Base-by-base conservation (phyloP, 2,888 invertebrate genomes). In the Camponotus fellah region DNA sequence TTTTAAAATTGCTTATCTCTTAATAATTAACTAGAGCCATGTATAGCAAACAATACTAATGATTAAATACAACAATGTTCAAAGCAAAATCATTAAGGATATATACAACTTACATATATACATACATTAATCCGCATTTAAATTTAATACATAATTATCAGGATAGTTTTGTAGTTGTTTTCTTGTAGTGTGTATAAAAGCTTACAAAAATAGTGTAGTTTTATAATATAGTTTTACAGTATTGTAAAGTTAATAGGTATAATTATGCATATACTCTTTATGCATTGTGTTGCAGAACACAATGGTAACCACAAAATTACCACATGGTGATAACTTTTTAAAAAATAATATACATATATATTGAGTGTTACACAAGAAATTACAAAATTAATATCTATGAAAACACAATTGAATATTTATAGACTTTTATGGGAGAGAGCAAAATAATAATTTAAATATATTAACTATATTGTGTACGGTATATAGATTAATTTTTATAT, bases 201-300 rank as follows among this genome's bases (percentile, higher is more conserved):
- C 88, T 91, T 93, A 93, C 80, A 92, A 93, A 93, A 93, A 93
- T 93, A 93, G 79, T 46, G 69, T 37, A 79, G 89, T 89, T 91
- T 85, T 53, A 53, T 53, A 86, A 81, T 86, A 60, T 81, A 71
- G 75, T 80, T 66, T 75, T 83, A 84, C 64, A 81, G 43, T 81
- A 85, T 82, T 68, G 26, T 71, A 65, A 64, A n/a, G 66, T 49
- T 75, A 72, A 62, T 65, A 80, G 74, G 58, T 76, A 85, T 77
- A 83, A n/a, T 53, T 53, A 53, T n/a, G 17, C 49, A 17, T 46
- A 46, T 46, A 46, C 2, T n/a, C 3, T 43, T 64, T 58, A 71
- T 69, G 40, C 60, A 53, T 68, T 82, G 81, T 71, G 75, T 71
- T 69, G 60, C 53, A 64, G 66, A 71, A 72, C 77, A 82, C 49